These are phyloP conservation scores for Orthonevra nobilis DNA, from an alignment of 2,888 invertebrate genomes.

Conservation along the genomic window DNA sequence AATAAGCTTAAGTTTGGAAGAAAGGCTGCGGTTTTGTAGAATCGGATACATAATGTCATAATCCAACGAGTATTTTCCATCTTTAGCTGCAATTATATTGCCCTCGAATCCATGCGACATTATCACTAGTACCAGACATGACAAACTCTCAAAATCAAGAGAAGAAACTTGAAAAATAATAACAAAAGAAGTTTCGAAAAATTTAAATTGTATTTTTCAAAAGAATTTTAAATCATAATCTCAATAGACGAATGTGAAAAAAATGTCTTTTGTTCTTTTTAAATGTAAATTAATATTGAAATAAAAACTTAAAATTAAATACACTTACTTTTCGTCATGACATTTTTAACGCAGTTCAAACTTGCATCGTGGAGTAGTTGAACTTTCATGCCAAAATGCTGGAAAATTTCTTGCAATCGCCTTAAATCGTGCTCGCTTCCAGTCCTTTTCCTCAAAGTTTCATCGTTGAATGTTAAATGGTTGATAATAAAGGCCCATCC, in stretches of 20 bases:
- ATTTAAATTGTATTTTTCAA: too few relatives aligned
- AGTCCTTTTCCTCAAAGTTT: background rate
- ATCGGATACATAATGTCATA: constrained; percentile 38
- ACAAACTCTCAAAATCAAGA: constrained; percentile 14
- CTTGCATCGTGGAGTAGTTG: constrained; percentile 5
- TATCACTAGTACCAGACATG: constrained; percentile 38
- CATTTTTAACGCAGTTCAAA: background rate
- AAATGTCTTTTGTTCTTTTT: too few relatives aligned
- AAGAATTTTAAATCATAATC: too few relatives aligned
- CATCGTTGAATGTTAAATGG: constrained; percentile 13
- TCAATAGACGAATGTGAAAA: too few relatives aligned
- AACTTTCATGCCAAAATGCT: constrained; percentile 9
- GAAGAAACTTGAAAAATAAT: background rate
- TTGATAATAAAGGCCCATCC: constrained; percentile 35
- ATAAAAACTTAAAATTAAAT: background rate
- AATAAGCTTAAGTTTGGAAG: constrained; percentile 33
- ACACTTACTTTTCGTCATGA: constrained; percentile 19
- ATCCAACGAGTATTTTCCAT: constrained; percentile 40
- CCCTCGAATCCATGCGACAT: constrained; percentile 47
- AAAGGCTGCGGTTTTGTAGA: constrained; percentile 23
- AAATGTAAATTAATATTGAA: too few relatives aligned
- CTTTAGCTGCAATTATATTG: constrained; percentile 36
- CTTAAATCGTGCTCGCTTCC: constrained; percentile 7
- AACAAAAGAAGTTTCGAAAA: too few relatives aligned
- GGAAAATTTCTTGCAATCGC: constrained; percentile 5